phyloP scores from a whole-genome alignment of 2,113 vertebrate species.

The Natator depressus region DNA sequence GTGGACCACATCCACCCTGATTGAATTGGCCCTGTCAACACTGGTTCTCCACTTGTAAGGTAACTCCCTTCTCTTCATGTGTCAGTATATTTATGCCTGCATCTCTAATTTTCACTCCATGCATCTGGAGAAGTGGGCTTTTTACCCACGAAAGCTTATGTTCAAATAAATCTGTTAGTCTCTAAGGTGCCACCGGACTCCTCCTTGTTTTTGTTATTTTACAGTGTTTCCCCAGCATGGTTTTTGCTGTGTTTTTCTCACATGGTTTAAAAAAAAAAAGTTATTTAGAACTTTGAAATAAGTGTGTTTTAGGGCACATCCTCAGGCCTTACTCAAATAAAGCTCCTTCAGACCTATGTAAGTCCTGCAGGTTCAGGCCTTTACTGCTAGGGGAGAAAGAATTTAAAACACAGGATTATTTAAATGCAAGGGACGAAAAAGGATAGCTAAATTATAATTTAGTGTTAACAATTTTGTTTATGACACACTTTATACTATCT shows the following conservation, averaged over 20 bases:
- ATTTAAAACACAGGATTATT: slow-evolving; percentile 9
- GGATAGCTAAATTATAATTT: slow-evolving; percentile 55
- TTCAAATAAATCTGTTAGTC: too few species aligned
- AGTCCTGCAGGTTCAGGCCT: not conserved
- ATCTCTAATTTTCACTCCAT: too few species aligned
- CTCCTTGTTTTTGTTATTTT: not conserved
- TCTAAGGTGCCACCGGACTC: too few species aligned
- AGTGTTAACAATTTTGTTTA: slow-evolving; percentile 62
- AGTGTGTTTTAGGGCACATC: not conserved
- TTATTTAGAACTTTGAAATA: not conserved
- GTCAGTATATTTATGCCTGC: too few species aligned
- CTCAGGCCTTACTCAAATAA: not conserved
- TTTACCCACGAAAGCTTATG: too few species aligned
- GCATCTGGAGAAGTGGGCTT: too few species aligned
- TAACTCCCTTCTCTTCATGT: too few species aligned
- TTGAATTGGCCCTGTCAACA: too few species aligned
- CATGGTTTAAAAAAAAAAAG: not conserved
- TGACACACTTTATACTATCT: slow-evolving; percentile 56
- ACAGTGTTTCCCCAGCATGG: not conserved
- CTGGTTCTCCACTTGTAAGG: too few species aligned
- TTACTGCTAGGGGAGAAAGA: not conserved
- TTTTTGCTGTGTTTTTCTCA: not conserved
- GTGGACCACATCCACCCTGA: too few species aligned
- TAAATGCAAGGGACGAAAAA: slow-evolving; percentile 30
- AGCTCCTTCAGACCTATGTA: not conserved